Evolutionary conservation across 2,113 vertebrate genomes (phyloP), one percentile per base, ranked within the genome.

Genomic region (Neodontobutis hainanensis): DNA sequence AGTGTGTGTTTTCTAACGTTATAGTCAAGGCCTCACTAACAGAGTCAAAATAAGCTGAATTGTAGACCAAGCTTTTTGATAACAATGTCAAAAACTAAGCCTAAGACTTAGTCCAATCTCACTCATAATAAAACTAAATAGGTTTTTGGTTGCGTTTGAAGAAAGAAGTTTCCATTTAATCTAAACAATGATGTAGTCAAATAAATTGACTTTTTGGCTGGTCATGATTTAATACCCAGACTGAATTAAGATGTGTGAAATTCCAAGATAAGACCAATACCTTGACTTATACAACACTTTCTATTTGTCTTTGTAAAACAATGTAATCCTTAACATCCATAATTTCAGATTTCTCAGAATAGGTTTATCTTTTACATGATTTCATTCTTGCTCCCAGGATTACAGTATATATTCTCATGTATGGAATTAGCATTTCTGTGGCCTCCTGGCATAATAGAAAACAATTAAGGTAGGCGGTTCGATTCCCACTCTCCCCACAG

Each of bases 311-410:
- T 27, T 27, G 19, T 27, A 27, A 27, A 27, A 27, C 19, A 27
- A 27, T 27, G 19, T 27, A 35, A 35, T n/a, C 32, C 32, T 35
- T 53, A 35, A 53, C 12, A 35, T 11, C 11, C 51, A 51, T 35
- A 5, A 55, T 38, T 55, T 9, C 16, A 32, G 11, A 36, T 5
- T 12, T 12, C 19, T 58, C 14, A 51, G 15, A 58, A 50, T 51
- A 73, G 64, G 57, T 71, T 71, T 48, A 38, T 9, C 48, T 68
- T 69, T 59, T 49, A 1, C 34, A 46, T 40, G 61, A 42, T 60
- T 6, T 5, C n/a, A 5, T 58, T 57, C 34, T 61, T 51, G 71
- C 70, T 61, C 70, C 56, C 65, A 77, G 67, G 70, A 70, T 56
- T 11, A 47, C 48, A 14, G 36, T 7, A 45, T 47, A 16, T 7